Evolutionary conservation across 2,113 vertebrate species (phyloP).

Genomic region (Trichechus manatus): DNA sequence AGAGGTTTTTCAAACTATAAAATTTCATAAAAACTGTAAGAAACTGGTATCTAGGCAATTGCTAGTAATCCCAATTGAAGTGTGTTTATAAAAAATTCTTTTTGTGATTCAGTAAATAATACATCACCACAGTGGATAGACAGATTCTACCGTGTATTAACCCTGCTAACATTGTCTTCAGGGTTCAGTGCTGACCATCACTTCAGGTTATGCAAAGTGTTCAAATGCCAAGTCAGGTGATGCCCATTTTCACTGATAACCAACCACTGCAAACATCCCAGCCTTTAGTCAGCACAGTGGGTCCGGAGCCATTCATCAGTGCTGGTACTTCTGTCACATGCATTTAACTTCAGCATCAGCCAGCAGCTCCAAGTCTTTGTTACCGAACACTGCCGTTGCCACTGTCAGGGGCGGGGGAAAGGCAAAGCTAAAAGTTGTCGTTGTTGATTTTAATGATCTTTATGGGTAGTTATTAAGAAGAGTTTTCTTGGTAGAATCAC

Average conservation of each 20-base stretch:
- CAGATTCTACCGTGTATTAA: conserved; percentile 85
- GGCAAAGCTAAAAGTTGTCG: conserved; percentile 49
- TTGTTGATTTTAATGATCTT: not conserved
- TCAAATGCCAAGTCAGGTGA: conserved; percentile 84
- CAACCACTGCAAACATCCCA: conserved; percentile 82
- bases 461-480: not conserved
- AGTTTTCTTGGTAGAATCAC: conserved; percentile 42
- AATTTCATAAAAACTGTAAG: not conserved
- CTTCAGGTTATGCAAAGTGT: conserved; percentile 86
- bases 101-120: conserved; percentile 68
- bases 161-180: conserved; percentile 84
- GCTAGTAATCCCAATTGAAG: not conserved
- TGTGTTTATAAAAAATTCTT: not conserved
- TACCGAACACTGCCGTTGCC: conserved; percentile 83
- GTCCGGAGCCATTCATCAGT: conserved; percentile 87
- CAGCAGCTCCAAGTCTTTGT: conserved; percentile 82
- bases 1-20: not conserved
- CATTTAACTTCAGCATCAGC: conserved; percentile 87
- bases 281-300: conserved; percentile 86
- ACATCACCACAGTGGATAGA: conserved; percentile 74
- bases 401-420: conserved; percentile 57
- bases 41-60: not conserved
- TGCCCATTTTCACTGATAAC: conserved; percentile 88
- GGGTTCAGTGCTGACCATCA: conserved; percentile 87
- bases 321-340: conserved; percentile 86